phyloP scores from a whole-genome alignment of 2,113 vertebrate species.

The Climacteris rufus region DNA sequence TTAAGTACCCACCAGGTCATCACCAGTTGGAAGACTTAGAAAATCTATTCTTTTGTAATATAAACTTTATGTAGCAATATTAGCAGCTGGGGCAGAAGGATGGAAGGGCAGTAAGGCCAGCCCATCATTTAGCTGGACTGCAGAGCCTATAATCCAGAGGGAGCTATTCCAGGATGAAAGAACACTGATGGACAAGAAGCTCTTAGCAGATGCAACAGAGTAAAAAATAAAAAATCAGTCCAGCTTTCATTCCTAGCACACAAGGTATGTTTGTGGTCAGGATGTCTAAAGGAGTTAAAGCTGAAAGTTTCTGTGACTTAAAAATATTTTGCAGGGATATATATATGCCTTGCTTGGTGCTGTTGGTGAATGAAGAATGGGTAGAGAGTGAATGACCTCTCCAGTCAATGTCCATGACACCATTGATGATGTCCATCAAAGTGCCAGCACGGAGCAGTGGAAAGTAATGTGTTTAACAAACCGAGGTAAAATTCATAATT shows the following conservation, averaged over 20 bases:
- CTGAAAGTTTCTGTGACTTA: not conserved
- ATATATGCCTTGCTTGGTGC: not conserved
- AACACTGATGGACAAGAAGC: not conserved
- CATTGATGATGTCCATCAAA: not conserved
- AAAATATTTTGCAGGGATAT: not conserved
- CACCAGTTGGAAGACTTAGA: not conserved
- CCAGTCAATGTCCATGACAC: not conserved
- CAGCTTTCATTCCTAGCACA: not conserved
- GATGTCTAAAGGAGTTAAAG: not conserved
- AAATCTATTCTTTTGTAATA: not conserved
- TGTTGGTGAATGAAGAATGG: not conserved
- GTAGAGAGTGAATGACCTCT: not conserved
- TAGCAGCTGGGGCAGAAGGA: not conserved
- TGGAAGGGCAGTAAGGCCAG: not conserved
- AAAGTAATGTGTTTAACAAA: not conserved
- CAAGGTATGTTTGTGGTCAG: not conserved
- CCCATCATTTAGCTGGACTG: not conserved
- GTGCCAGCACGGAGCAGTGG: not conserved
- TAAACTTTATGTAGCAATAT: not conserved
- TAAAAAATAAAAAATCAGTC: not conserved
- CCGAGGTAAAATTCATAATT: not conserved
- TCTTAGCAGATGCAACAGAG: not conserved
- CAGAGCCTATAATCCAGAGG: not conserved
- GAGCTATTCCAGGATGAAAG: not conserved
- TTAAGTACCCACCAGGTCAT: not conserved